Base-by-base conservation (phyloP, 2,797 vertebrate species). In the Pachyuromys duprasi region DNA sequence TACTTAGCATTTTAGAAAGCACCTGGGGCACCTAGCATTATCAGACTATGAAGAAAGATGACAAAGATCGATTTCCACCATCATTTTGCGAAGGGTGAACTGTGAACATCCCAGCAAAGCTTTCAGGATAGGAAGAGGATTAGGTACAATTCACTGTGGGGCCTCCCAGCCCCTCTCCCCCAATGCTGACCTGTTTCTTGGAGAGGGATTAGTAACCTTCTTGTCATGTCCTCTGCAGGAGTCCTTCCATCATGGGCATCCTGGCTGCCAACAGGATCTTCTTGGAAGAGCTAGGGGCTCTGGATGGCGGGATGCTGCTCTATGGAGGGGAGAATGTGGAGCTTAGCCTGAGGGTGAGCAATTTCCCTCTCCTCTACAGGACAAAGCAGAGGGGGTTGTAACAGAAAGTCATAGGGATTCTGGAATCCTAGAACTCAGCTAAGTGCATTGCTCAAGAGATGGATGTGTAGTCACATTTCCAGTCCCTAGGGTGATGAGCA, bases 271-370 rank as follows among this genome's bases (percentile, higher is more conserved):
- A 99, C 84, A 98, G 99, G 63, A 97, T 96, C 53, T 99, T 99
- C 87, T 98, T 99, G 70, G 98, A 97, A 84, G 98, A 99, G 96
- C 99, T 99, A 0, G 99, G 99, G 70, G 98, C 97, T 78, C 98
- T 99, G 33, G 99, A 99, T 12, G 95, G 97, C 17, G 99, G 99
- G 81, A 99, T 99, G 99, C 98, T 98, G 89, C 98, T 99, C 93
- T 99, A 99, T 0, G 99, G 99, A n/a, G 99, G 99, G 39, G 99
- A 99, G 98, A 99, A 99, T 4, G 99, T 99, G 75, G 99, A 99
- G 91, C 98, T 99, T 0, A 98, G 99, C 55, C 97, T 99, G 75
- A 98, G 99, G 96, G 99, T 99, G 98, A 88, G 99, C 99, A 95
- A 97, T 97, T 36, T 88, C 3, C 22, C 26, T 86, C 92, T 84